Conservation (phyloP, 2,113 vertebrate species). For the Syngnathus floridae region DNA sequence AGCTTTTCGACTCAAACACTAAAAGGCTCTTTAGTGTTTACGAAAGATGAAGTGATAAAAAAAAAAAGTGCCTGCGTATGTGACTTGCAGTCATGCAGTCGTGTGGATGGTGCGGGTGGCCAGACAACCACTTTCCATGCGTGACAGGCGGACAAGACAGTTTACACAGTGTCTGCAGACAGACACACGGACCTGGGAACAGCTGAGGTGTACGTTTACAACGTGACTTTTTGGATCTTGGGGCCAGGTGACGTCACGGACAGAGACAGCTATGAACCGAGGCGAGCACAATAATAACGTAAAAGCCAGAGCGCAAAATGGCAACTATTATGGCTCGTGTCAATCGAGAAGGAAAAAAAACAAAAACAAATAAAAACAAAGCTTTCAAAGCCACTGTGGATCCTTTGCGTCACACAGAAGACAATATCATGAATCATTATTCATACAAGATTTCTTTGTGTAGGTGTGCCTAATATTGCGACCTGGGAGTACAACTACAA, state of each 20-base stretch:
- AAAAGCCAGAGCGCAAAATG: constrained; percentile 83
- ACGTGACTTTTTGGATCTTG: constrained; percentile 29
- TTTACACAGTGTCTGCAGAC: constrained; percentile 64
- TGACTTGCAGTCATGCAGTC: constrained; percentile 22
- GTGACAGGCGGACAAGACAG: constrained; percentile 48
- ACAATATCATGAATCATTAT: no score
- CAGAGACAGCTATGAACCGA: constrained; percentile 48
- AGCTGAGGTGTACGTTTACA: constrained; percentile 53
- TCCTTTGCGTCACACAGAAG: no score
- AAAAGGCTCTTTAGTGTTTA: background rate
- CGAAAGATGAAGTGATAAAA: constrained; percentile 7
- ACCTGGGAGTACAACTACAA: background rate
- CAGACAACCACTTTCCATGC: constrained; percentile 52
- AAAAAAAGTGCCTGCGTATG: constrained; percentile 2
- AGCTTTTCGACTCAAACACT: background rate
- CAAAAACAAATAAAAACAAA: background rate
- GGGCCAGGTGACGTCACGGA: constrained; percentile 39
- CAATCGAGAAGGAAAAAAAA: constrained; percentile 30
- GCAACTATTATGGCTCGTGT: constrained; percentile 52
- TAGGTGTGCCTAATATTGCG: background rate
- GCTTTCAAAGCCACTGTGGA: constrained; percentile 17
- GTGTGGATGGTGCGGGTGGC: constrained; percentile 17
- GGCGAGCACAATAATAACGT: constrained; percentile 34
- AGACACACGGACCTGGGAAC: constrained; percentile 69
- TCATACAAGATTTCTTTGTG: background rate